Evolutionary conservation across 2,797 vertebrate genomes (phyloP), one percentile per base, ranked within the genome.

Genomic region (Cheirogaleus major): DNA sequence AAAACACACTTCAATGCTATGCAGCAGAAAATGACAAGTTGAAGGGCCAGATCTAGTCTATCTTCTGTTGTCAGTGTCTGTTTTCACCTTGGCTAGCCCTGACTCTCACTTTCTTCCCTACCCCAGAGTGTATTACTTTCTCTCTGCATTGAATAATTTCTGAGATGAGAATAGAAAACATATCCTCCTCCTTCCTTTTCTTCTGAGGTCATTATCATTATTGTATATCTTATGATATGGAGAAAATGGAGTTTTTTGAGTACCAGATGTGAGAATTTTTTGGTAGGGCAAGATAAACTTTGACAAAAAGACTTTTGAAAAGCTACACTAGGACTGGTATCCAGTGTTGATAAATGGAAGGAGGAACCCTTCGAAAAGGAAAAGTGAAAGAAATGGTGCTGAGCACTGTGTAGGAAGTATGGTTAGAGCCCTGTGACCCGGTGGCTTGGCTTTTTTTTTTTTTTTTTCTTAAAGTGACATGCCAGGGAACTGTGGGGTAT

Each of bases 391-490:
- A 93, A 52, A 22, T 17, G 32, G 35, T 57, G 52, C 82, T 61
- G 69, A 85, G 14, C 2, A 15, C 32, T 10, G 1, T 65, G 84
- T 93, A 73, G 90, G 91, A 92, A 69, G 81, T 75, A 30, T 22
- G 17, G 32, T 50, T 55, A 63, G 12, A 89, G 55, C 38, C 61
- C 14, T 35, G 13, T 45, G 90, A 95, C 81, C 52, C n/a, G 78
- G 45, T 83, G 52, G 43, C 38, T 89, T 96, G 86, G 83, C 65
- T 38, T 38, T 38, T 38, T 38, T 52, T 45, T 38, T 4, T 50
- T 76, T 83, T 63, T 32, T 70, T 20, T 89, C 69, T 85, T 83
- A 85, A 80, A 78, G n/a, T 86, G 78, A 97, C 95, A 91, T 97
- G 30, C 69, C 91, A 84, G 2, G 22, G 38, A 2, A 8, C 18